Evolutionary conservation across 2,888 invertebrate genomes (phyloP), one percentile per base, ranked within the genome.

Genomic region (Perizoma flavofasciatum): DNA sequence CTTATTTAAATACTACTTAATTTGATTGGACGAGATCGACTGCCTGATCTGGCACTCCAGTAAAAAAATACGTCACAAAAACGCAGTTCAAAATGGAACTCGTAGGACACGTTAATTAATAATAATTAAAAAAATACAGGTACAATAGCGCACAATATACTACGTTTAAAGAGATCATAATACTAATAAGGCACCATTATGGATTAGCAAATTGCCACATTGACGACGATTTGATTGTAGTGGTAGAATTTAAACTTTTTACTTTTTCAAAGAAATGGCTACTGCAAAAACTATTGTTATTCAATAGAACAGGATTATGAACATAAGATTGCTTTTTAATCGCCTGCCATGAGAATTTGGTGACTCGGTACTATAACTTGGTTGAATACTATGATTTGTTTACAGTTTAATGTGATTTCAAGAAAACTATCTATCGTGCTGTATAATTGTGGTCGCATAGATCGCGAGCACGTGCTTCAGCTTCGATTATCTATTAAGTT

Each of bases 181-280:
- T 43, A 22, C 32, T 34, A 34, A 41, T 55, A 55, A 44, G 49
- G 55, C 49, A 49, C 49, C 7, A 49, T 35, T 32, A n/a, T 11
- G 37, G 10, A 32, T 41, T 34, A 45, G 5, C 33, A 40, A 44
- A 49, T 10, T 33, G 43, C 7, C 37, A 37, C 6, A 49, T 49
- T 48, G 43, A 49, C 43, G 32, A 49, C 55, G 55, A 49, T 55
- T 55, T 49, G 55, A 49, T 55, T 49, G n/a, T 22, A 22, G 22
- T 22, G 22, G 22, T 22, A 22, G 22, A 22, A 22, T 22, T 22
- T 22, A 22, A 22, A n/a, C n/a, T n/a, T n/a, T n/a, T n/a, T n/a
- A n/a, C n/a, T n/a, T n/a, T n/a, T n/a, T n/a, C n/a, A n/a, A n/a
- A n/a, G n/a, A n/a, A n/a, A n/a, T n/a, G n/a, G n/a, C n/a, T n/a